Base-by-base conservation (phyloP, 1,140 invertebrate species). In the Anastrepha obliqua region DNA sequence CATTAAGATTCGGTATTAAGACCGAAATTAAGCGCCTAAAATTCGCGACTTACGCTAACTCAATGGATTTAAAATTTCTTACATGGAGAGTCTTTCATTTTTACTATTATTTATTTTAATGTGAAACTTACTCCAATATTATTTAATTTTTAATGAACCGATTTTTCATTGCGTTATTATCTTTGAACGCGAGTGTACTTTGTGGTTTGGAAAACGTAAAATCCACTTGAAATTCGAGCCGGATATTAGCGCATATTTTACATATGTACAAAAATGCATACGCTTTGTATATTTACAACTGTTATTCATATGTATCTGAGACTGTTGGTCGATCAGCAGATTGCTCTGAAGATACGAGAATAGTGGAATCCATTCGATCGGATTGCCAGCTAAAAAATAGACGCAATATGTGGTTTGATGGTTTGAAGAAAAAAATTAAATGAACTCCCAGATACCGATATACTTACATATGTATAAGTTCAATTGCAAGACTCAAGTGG, bases 141-240 rank as follows among this genome's bases (percentile, higher is more conserved):
- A 29, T 29, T 29, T 29, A 29, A 29, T 29, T 29, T 29, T 29
- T 29, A 29, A 29, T 29, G 29, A 0, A 29, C 29, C 29, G 29
- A 29, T 29, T 29, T 29, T 29, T 0, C 29, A 1, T 29, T 29
- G 29, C 29, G 29, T 29, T 29, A 8, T 0, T 20, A 20, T 29
- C 3, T 20, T 64, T 20, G n/a, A 20, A 20, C 62, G 62, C 1
- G n/a, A 64, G 62, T 64, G 62, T 64, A 64, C 62, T 64, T 64
- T 4, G 62, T 64, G n/a, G 9, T 20, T 64, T 64, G 20, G 20
- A 64, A n/a, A 20, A 64, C 39, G 39, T 9, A 20, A 67, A 67
- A 67, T 67, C 39, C 65, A 67, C 39, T 67, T 67, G 65, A 67
- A 67, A 74, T 74, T 74, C 47, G 15, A 47, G 39, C n/a, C 17